A percentile compares a stretch with the other conserved stretches of the same genome.
Evolutionary conservation across 2,797 vertebrate genomes (phyloP).

Genomic region (Sciurus carolinensis): DNA sequence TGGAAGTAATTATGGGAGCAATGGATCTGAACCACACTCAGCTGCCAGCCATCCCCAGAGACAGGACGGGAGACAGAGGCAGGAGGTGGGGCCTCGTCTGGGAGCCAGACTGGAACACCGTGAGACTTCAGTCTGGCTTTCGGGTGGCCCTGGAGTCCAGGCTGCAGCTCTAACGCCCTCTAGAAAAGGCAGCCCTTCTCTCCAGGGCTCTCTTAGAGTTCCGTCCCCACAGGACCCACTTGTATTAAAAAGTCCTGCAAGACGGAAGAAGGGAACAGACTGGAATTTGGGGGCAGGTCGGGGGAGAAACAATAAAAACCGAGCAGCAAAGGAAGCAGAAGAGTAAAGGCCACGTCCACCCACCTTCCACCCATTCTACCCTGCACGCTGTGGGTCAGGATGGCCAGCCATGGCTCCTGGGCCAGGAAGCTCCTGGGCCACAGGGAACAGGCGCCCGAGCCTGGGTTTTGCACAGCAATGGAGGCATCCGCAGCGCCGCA

Average conservation of each 20-base stretch:
- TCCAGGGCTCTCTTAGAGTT: constrained; percentile 38
- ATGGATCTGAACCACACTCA: constrained; percentile 82
- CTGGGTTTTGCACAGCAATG: rapidly evolving
- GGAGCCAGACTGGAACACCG: constrained; percentile 75
- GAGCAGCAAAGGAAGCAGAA: not conserved
- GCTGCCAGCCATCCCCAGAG: constrained; percentile 85
- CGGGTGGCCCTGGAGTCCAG: constrained; percentile 11
- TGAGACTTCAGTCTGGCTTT: constrained; percentile 66
- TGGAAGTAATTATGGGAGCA: constrained; percentile 86
- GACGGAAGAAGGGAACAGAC: not conserved
- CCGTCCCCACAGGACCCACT: not conserved
- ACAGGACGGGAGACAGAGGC: constrained; percentile 67
- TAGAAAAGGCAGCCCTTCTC: constrained; percentile 39
- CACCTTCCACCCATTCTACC: rapidly evolving
- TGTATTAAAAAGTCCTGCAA: constrained; percentile 44
- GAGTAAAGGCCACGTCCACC: rapidly evolving
- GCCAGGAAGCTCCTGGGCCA: rapidly evolving
- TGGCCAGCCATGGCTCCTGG: not conserved
- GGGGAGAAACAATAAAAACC: not conserved
- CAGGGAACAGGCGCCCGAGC: rapidly evolving
- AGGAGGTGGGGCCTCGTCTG: constrained; percentile 58
- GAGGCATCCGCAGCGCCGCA: rapidly evolving
- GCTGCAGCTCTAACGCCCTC: constrained; percentile 53
- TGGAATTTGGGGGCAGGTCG: not conserved
- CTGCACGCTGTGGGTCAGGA: not conserved